Evolutionary conservation across 2,888 invertebrate genomes (phyloP), one percentile per base, ranked within the genome.

Genomic region (Ceramica pisi): DNA sequence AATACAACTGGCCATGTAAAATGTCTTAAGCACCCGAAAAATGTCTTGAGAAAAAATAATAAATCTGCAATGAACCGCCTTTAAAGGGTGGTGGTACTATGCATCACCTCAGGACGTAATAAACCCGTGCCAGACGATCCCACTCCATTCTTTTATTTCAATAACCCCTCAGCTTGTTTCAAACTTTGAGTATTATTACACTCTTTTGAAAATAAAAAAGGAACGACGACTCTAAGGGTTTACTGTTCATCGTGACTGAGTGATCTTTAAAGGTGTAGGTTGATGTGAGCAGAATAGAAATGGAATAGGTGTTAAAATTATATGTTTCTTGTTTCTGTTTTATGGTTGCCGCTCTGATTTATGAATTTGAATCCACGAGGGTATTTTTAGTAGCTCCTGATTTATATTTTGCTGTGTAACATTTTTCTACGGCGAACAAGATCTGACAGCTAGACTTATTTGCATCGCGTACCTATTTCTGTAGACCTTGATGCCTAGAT

Each of bases 101-200:
- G 89, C 90, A 90, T 91, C 90, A 92, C 89, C 89, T 89, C 88
- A 63, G 80, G 79, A 81, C 78, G 87, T 91, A 92, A 92, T 92
- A 93, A 92, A 93, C 90, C 87, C 81, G 82, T 78, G 75, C 76
- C 81, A 86, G 87, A 88, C 85, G 86, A 86, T 86, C 87, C 84
- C 86, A 84, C 86, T 83, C 80, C 86, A 86, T 89, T 90, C 89
- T 91, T 93, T 93, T 91, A 91, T 91, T 94, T 93, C 93, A 92
- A 93, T 93, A 92, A 90, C 88, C 89, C 89, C 88, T 86, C 84
- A 86, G 87, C 86, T 89, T 88, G 87, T 91, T 90, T 81, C 82
- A 85, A 92, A 90, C 86, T 92, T 92, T 88, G 86, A 90, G 89
- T 89, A 89, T 91, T 92, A 91, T 92, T 90, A 90, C 85, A 83